These are phyloP conservation scores for Cyanoramphus novaezelandiae DNA, from an alignment of 2,113 vertebrate species.

Conservation along the genomic window DNA sequence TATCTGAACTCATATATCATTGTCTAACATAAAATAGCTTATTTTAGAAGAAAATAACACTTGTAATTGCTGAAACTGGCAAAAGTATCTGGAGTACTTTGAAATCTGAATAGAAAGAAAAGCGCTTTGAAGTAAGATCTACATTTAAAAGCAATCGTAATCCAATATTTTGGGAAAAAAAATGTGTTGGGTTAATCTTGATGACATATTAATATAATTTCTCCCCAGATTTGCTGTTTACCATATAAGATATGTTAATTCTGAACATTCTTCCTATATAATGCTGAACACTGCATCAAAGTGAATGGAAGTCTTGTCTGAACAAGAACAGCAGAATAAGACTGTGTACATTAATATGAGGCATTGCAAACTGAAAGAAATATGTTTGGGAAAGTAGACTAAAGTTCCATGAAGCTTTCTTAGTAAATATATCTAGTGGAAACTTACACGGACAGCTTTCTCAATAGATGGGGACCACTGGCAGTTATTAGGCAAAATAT, in stretches of 20 bases:
- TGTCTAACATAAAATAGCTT: constrained; percentile 20
- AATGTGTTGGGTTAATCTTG: background rate
- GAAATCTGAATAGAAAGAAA: background rate
- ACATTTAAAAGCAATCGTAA: background rate
- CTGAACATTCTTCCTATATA: background rate
- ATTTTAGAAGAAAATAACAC: constrained; percentile 17
- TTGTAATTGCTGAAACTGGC: background rate
- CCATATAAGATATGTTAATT: background rate
- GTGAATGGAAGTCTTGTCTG: background rate
- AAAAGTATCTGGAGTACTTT: background rate
- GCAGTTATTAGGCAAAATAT: background rate
- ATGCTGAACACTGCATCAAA: background rate
- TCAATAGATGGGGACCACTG: background rate
- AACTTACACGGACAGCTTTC: background rate
- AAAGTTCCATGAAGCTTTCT: background rate
- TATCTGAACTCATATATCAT: background rate
- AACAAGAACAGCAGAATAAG: background rate
- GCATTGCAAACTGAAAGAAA: background rate
- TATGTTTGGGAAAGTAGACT: background rate
- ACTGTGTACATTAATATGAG: fast-evolving
- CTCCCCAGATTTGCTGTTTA: background rate
- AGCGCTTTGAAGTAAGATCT: background rate
- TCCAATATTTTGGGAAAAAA: background rate
- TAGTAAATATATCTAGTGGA: background rate
- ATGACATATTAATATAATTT: background rate